Base-by-base conservation (phyloP, 2,888 invertebrate genomes). In the Caenorhabditis sp. region DNA sequence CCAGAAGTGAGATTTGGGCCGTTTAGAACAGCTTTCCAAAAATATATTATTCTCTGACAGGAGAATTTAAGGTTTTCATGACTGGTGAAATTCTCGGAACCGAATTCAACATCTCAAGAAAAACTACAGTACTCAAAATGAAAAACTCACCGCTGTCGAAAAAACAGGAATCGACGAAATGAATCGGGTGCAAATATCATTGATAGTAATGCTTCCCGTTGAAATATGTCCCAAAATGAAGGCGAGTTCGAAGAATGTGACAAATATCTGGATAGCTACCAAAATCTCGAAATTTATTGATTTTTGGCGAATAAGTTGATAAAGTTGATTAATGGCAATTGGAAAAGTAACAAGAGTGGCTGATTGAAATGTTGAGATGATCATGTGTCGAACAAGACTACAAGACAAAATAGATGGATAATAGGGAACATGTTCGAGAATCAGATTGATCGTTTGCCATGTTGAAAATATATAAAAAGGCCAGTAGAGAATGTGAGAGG, bases 401-500 rank as follows among this genome's bases (percentile, higher is more conserved):
- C 70, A 70, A 24, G 66, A 66, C 6, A 70, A 59, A 0, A 70
- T 54, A 0, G 70, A 66, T 0, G 70, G 26, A 53, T 66, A 66
- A 8, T 61, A 53, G 10, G 66, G 66, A 10, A 36, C 36, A 8
- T 62, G 62, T 17, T 66, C 70, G 50, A 66, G 58, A 0, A 70
- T 49, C 0, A 70, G 54, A 36, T 58, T 61, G 51, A 70, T 62
- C 1, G 70, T 70, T 53, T 70, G 70, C 70, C 70, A 70, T 5
- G 70, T 70, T 17, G 70, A 59, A 5, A 66, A 50, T 0, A 71
- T 59, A 51, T 71, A 71, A 55, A 71, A 71, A 21, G 70, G 70
- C 70, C 70, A 71, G 23, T 63, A 63, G 14, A 71, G 63, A 26
- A 66, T 36, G 36, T 71, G 70, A 1, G 66, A 43, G 4, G 62